Evolutionary conservation across 2,797 vertebrate genomes (phyloP).

Genomic region (Liasis olivaceus): DNA sequence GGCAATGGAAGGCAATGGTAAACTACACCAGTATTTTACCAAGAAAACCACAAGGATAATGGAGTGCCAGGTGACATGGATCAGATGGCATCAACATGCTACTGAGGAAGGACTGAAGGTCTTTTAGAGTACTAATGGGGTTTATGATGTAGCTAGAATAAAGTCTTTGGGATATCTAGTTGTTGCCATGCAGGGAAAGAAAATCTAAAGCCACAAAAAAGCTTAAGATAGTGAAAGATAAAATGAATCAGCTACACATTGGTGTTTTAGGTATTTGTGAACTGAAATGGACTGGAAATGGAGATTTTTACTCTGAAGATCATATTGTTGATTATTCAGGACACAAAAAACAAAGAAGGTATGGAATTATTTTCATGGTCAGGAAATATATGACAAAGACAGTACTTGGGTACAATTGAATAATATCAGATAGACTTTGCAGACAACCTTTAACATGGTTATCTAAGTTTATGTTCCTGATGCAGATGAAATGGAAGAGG

Average conservation of each 20-base stretch:
- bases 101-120: neutral
- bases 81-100: neutral
- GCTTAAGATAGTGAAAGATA: neutral
- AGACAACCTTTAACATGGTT: neutral
- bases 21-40: neutral
- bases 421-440: neutral
- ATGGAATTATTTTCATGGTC: neutral
- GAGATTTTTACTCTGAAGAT: neutral
- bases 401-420: neutral
- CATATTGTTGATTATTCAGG: neutral
- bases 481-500: neutral
- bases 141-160: neutral
- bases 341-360: neutral
- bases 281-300: neutral
- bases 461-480: neutral
- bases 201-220: neutral
- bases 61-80: neutral
- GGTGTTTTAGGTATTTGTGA: neutral
- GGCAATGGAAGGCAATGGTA: neutral
- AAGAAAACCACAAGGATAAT: neutral
- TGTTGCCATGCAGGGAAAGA: neutral
- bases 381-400: neutral
- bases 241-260: neutral
- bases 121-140: neutral
- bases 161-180: neutral